A percentile compares a stretch with the other conserved stretches of the same genome.
phyloP scores from a whole-genome alignment of 2,797 vertebrate species.

The Sebastes minor region DNA sequence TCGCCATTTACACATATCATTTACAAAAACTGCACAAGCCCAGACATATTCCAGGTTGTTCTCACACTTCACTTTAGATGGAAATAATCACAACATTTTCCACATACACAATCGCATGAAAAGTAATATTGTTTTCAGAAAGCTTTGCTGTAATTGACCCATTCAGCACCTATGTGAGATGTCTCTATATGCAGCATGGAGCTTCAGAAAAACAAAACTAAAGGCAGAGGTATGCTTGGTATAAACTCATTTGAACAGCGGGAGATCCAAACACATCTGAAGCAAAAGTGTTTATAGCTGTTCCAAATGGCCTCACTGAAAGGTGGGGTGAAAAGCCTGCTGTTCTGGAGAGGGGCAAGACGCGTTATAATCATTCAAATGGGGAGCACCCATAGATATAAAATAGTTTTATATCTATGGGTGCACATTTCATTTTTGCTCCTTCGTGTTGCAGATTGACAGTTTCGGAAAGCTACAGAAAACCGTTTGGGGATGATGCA shows the following conservation, averaged over 20 bases:
- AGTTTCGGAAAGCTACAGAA: neutral
- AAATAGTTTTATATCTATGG: too few species aligned
- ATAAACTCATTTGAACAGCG: neutral
- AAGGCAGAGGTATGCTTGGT: neutral
- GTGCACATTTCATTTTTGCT: neutral
- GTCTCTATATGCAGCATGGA: neutral
- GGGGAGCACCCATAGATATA: neutral
- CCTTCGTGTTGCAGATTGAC: neutral
- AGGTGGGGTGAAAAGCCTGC: neutral
- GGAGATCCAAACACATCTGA: neutral
- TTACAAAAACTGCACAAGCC: neutral
- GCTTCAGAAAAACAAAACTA: neutral
- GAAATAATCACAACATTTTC: neutral
- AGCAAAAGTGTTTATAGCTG: neutral
- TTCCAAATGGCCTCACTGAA: neutral
- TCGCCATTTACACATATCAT: neutral
- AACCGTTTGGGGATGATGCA: neutral
- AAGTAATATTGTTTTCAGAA: neutral
- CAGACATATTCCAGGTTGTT: neutral
- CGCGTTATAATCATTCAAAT: neutral
- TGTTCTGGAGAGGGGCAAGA: neutral
- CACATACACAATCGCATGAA: neutral
- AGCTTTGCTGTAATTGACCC: slow-evolving; percentile 2
- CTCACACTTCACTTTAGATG: neutral
- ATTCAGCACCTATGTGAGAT: neutral